Base-by-base conservation (phyloP, 2,888 invertebrate genomes). In the Zaprionus lineosus region DNA sequence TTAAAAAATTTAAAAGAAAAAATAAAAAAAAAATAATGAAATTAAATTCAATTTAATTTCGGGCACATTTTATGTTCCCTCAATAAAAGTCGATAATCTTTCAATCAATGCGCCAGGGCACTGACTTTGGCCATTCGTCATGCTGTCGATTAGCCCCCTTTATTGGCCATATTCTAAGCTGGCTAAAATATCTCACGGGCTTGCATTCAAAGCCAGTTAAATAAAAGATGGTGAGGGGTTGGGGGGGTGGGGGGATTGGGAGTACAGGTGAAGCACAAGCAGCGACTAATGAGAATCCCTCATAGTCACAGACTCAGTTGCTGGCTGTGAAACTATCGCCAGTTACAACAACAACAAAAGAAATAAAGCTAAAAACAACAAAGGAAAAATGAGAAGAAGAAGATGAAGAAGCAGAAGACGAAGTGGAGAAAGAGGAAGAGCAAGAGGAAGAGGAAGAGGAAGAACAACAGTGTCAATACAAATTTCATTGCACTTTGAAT, bases 401-500 rank as follows among this genome's bases (percentile, higher is more conserved):
- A 33, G 8, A 5, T 12, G 33, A 33, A 15, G n/a, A 26, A 24
- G 16, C 28, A 18, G n/a, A n/a, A n/a, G n/a, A n/a, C n/a, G n/a
- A n/a, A n/a, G n/a, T n/a, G n/a, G n/a, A n/a, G n/a, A n/a, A n/a
- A n/a, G n/a, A n/a, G n/a, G n/a, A n/a, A n/a, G n/a, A 46, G 12
- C 19, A 33, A 29, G 2, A 24, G 34, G 15, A 44, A 31, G 29
- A 41, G 31, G 14, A 15, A 50, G 21, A 37, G 16, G 5, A 40
- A 41, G 57, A 72, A 56, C 44, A 57, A 68, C 48, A 62, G 59
- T 74, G 60, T 73, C 78, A 73, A 68, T 64, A 65, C 60, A 52
- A 68, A 75, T 70, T 75, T 63, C 61, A 79, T 74, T 69, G 62
- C 73, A 64, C 51, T 78, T 56, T 44, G 64, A 64, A 59, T 61